These are phyloP conservation scores for Manis javanica DNA, from an alignment of 2,797 vertebrate species.

Conservation along the genomic window DNA sequence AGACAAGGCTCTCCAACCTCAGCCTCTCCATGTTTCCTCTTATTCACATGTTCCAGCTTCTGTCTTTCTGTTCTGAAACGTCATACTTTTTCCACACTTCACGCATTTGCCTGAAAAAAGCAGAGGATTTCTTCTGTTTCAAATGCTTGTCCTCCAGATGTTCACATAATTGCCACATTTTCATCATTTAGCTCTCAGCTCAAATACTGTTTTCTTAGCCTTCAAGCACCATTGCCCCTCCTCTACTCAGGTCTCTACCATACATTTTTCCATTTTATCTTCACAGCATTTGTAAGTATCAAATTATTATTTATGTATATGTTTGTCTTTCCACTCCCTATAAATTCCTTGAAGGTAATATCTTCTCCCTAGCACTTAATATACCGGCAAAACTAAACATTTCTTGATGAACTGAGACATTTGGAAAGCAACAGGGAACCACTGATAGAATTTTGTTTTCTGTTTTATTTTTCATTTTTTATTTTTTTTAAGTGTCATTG, in stretches of 20 bases:
- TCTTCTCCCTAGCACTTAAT: neutral
- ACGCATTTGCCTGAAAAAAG: neutral
- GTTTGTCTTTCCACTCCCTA: neutral
- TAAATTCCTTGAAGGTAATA: neutral
- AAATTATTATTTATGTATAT: neutral
- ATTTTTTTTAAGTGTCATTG: no score
- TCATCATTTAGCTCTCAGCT: neutral
- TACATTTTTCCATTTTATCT: conserved; percentile 8
- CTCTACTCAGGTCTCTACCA: neutral
- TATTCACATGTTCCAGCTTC: neutral
- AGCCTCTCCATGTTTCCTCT: neutral
- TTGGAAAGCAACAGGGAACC: neutral
- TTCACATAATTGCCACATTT: neutral
- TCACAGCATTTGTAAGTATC: neutral
- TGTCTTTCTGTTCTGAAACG: neutral
- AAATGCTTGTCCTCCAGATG: neutral
- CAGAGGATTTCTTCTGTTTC: neutral
- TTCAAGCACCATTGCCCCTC: neutral
- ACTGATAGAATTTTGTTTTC: no score
- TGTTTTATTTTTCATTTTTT: no score
- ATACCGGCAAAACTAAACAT: conserved; percentile 8
- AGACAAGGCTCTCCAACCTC: neutral
- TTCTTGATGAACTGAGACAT: neutral
- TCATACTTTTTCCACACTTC: neutral
- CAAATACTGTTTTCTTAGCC: neutral